Evolutionary conservation across 2,113 vertebrate species (phyloP), one percentile per base, ranked within the genome.

Genomic region (Scomber japonicus): DNA sequence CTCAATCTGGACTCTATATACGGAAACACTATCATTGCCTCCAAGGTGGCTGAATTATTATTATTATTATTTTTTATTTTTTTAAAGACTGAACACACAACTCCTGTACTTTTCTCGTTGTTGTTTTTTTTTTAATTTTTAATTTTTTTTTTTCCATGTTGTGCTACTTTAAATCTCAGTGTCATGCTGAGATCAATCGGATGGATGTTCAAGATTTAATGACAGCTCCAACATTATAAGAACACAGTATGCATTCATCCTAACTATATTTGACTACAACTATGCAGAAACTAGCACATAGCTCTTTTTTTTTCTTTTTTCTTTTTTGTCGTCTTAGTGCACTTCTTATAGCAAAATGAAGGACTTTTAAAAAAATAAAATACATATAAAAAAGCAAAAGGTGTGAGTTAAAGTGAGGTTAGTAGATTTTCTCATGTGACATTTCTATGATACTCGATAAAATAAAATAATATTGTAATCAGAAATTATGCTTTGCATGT

Each of bases 281-380:
- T 89, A 91, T 92, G 90, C 91, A 93, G 86, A 84, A 78, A 75
- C 71, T 6, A 53, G 76, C 77, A 71, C 74, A 45, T 0, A 15
- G 78, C 82, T 81, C 53, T 49, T 75, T 78, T 21, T 21, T 21
- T 21, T 21, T 21, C 21, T 21, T 21, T 48, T 24, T 63, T 49
- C 51, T 49, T 35, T 35, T 35, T 35, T 8, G 6, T 35, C 35
- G 6, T 35, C 35, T 35, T 62, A 11, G 31, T 45, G 54, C 76
- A 75, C 73, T 48, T 78, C 59, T 78, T 35, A 46, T 53, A 62
- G 65, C 74, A 53, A 78, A 21, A 78, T 78, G 78, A 87, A 87
- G 78, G 81, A 76, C 56, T 78, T 60, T 3, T 27, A 44, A 24
- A 60, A 6, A 79, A 71, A 30, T 11, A 21, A 24, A 31, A 49